Conservation (phyloP, 2,797 vertebrate species). For the Chaunax sp. region DNA sequence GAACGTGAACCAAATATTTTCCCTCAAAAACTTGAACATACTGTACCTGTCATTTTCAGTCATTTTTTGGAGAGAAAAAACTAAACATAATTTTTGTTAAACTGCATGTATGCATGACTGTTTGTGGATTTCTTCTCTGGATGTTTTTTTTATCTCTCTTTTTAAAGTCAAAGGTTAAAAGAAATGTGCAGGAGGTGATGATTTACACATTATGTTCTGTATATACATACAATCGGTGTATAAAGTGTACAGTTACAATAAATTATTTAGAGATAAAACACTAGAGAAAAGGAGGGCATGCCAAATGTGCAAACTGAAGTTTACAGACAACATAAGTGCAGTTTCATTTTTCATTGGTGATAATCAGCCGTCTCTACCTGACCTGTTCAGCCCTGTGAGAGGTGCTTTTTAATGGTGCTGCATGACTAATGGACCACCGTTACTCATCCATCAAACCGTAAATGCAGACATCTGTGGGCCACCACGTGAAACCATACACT, state of each 20-base stretch:
- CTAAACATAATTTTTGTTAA: too few relatives aligned
- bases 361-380: conserved; percentile 29
- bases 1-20: too few relatives aligned
- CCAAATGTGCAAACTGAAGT: conserved; percentile 1
- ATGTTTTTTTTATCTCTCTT: too few relatives aligned
- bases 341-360: conserved; percentile 45
- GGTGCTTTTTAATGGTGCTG: conserved; percentile 41
- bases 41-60: too few relatives aligned
- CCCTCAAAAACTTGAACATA: too few relatives aligned
- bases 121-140: too few relatives aligned
- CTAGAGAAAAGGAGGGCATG: neutral
- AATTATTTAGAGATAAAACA: neutral
- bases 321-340: conserved; percentile 2
- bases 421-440: conserved; percentile 54
- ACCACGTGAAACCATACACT: conserved; percentile 4
- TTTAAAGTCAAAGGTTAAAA: too few relatives aligned
- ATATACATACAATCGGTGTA: too few relatives aligned
- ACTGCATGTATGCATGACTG: too few relatives aligned
- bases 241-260: neutral
- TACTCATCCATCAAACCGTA: conserved; percentile 60
- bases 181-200: neutral
- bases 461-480: conserved; percentile 41
- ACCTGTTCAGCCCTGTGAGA: conserved; percentile 39
- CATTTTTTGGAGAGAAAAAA: too few relatives aligned
- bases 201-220: too few relatives aligned